These are phyloP conservation scores for Epinephelus awoara DNA, from an alignment of 2,797 vertebrate species.

Conservation along the genomic window DNA sequence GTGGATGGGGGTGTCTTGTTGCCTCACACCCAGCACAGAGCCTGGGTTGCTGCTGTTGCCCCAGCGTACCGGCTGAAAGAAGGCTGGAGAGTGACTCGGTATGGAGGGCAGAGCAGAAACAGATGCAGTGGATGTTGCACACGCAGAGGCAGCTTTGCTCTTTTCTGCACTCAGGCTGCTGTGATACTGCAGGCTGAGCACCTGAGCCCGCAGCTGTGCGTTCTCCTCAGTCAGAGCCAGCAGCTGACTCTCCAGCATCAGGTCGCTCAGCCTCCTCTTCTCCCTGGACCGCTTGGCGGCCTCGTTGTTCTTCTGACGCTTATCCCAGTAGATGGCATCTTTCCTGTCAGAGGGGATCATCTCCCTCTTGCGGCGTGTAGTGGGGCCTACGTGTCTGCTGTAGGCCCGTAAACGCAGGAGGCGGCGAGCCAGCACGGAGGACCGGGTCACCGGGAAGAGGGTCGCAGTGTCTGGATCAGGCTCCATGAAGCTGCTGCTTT, in stretches of 20 bases:
- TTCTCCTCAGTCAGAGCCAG: constrained; percentile 83
- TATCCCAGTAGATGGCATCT: constrained; percentile 92
- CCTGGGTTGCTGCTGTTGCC: constrained; percentile 3
- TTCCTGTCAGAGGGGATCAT: constrained; percentile 86
- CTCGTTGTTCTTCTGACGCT: constrained; percentile 92
- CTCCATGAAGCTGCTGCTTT: constrained; percentile 38
- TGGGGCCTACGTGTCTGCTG: constrained; percentile 25
- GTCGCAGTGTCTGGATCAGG: neutral
- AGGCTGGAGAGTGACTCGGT: constrained; percentile 15
- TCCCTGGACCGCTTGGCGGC: constrained; percentile 92
- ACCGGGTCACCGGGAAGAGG: constrained; percentile 17
- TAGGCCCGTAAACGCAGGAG: constrained; percentile 60
- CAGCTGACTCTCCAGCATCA: constrained; percentile 81
- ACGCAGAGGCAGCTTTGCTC: neutral
- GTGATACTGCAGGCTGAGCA: constrained; percentile 75
- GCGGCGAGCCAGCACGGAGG: constrained; percentile 54
- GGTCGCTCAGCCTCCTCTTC: constrained; percentile 82
- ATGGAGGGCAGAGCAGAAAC: neutral
- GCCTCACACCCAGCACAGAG: constrained; percentile 13
- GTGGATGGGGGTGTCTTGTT: constrained; percentile 15
- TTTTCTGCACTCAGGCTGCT: constrained; percentile 36
- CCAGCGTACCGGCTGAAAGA: constrained; percentile 63
- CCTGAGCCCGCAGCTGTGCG: constrained; percentile 71
- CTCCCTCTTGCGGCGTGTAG: constrained; percentile 76
- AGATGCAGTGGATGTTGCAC: constrained; percentile 1